Evolutionary conservation across 2,113 vertebrate species (phyloP), one percentile per base, ranked within the genome.

Genomic region (Heloderma charlesbogerti): DNA sequence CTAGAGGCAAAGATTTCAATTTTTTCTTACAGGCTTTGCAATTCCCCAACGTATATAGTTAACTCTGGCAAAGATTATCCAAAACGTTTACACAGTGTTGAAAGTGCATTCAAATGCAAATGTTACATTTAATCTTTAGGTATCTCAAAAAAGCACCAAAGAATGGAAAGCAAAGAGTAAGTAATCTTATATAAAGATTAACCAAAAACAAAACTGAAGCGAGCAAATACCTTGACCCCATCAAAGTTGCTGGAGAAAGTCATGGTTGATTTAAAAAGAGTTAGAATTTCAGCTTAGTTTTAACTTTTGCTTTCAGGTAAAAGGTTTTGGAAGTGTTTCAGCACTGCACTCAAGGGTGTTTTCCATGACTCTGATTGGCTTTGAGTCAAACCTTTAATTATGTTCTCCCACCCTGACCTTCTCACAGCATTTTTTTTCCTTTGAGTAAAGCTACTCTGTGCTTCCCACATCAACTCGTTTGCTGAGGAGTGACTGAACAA

Each of bases 41-140:
- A 91, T 78, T 87, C 86, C 40, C 87, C 71, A 79, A 86, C 69
- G 89, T 78, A 51, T 91, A 89, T 91, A 87, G 66, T 60, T 82
- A 87, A 88, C 78, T 82, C 87, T 92, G 37, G 57, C 34, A 86
- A 87, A 90, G 60, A 75, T 89, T 91, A 69, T 88, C 77, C 54
- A 45, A 78, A 0, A 0, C 37, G n/a, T 90, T 89, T 86, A 86
- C 72, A 90, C 54, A 88, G 77, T 2, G 22, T 48, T 91, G 88
- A 89, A 96, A 95, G 89, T 85, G 92, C 94, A 94, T 95, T 91
- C 86, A 89, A 89, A 1, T 60, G 80, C 89, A 84, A 95, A 74
- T 86, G 85, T 86, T 93, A 85, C 87, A 34, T 94, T 93, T 89
- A 87, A 89, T 92, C 85, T 94, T 81, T 71, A 69, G 77, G 87